phyloP scores from a whole-genome alignment of 1,140 invertebrate genomes.

The Mizuhopecten yessoensis region DNA sequence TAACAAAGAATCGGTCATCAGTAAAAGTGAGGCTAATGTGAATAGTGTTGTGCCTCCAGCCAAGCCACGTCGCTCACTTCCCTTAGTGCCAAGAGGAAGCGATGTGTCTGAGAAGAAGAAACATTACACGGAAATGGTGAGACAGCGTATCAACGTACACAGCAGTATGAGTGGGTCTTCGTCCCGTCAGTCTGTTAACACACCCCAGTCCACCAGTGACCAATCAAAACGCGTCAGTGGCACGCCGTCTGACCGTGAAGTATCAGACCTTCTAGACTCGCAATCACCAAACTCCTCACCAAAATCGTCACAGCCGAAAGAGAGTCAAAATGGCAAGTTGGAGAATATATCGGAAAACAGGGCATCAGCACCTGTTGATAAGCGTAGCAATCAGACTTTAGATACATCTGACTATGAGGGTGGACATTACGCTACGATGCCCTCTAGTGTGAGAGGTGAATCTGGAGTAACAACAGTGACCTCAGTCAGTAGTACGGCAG shows the following conservation, averaged over 20 bases:
- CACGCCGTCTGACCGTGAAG: slow-evolving; percentile 57
- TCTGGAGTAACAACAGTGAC: slow-evolving; percentile 61
- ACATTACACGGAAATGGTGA: slow-evolving; percentile 59
- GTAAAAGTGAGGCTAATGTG: slow-evolving; percentile 44
- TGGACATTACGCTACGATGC: slow-evolving; percentile 53
- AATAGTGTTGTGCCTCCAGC: slow-evolving; percentile 43
- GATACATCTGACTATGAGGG: not conserved
- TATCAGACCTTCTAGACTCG: slow-evolving; percentile 50
- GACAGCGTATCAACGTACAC: slow-evolving; percentile 56
- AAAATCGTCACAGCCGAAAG: not conserved
- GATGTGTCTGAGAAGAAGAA: slow-evolving; percentile 56
- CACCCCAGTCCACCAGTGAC: slow-evolving; percentile 44
- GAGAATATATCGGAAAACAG: slow-evolving; percentile 29
- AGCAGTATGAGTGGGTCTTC: slow-evolving; percentile 50
- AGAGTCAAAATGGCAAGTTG: slow-evolving; percentile 42
- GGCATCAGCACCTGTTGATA: not conserved
- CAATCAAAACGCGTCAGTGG: slow-evolving; percentile 44
- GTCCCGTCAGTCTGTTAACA: slow-evolving; percentile 53
- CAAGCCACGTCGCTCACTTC: slow-evolving; percentile 57
- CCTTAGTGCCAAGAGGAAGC: slow-evolving; percentile 52
- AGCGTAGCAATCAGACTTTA: not conserved
- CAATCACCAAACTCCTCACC: slow-evolving; percentile 17
- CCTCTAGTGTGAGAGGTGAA: slow-evolving; percentile 56
- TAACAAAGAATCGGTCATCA: slow-evolving; percentile 34
- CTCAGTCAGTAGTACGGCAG: slow-evolving; percentile 61